Evolutionary conservation across 2,888 invertebrate species (phyloP).

Genomic region (Drosophila eohydei): DNA sequence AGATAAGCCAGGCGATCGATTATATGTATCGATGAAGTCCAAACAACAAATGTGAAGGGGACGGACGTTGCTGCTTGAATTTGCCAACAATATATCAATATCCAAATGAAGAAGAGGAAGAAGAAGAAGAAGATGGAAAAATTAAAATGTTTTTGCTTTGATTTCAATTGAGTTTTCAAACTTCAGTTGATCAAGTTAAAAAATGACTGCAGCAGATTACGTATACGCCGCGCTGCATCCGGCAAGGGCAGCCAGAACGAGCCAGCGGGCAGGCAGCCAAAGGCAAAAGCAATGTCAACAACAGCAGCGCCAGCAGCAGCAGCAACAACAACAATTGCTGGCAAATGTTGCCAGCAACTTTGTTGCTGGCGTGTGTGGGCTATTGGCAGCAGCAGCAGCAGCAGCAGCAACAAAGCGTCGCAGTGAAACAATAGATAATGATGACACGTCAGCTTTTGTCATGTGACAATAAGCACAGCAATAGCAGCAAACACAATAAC

Average conservation of each 20-base stretch:
- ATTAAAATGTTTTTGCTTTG: slow-evolving; percentile 1
- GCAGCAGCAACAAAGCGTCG: slow-evolving; percentile 25
- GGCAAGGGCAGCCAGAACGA: slow-evolving; percentile 27
- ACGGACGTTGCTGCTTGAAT: too few species aligned
- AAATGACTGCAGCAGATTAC: slow-evolving; percentile 34
- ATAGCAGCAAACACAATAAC: slow-evolving; percentile 33
- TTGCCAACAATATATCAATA: neutral
- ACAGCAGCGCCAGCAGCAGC: slow-evolving; percentile 10
- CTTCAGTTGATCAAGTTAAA: slow-evolving; percentile 4
- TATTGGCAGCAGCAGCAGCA: slow-evolving; percentile 29
- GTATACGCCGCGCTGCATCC: slow-evolving; percentile 34
- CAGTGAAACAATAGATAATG: slow-evolving; percentile 73
- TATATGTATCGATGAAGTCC: neutral
- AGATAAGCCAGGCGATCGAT: neutral
- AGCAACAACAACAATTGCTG: neutral
- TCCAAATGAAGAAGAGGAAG: neutral
- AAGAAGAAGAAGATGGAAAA: neutral
- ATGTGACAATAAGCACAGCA: slow-evolving; percentile 64
- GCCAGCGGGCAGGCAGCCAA: slow-evolving; percentile 34
- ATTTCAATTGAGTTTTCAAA: slow-evolving; percentile 6
- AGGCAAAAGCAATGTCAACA: slow-evolving; percentile 50
- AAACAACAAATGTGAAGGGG: too few species aligned
- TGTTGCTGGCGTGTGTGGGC: slow-evolving; percentile 56
- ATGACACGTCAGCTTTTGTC: slow-evolving; percentile 79
- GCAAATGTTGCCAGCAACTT: slow-evolving; percentile 63